These are phyloP conservation scores for Phrynocephalus vlangalii DNA, from an alignment of 2,797 vertebrate species.

Conservation along the genomic window DNA sequence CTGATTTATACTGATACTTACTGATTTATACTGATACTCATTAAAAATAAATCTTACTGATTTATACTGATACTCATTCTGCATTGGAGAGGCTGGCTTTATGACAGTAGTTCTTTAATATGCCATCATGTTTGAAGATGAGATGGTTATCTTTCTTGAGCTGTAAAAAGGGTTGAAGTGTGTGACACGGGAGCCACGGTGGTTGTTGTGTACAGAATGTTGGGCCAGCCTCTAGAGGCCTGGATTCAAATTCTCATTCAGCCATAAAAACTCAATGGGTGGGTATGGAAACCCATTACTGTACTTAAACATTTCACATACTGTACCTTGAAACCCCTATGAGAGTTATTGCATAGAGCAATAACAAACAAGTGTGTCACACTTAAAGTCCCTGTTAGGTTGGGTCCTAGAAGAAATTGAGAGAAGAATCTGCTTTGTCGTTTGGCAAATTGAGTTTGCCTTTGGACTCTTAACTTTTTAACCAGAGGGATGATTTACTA, in stretches of 20 bases:
- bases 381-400: background rate
- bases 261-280: too few species aligned
- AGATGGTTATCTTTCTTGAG: conserved; percentile 19
- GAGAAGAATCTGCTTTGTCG: background rate
- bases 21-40: too few species aligned
- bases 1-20: too few species aligned
- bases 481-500: background rate
- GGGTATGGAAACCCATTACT: too few species aligned
- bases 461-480: background rate
- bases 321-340: too few species aligned
- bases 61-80: background rate
- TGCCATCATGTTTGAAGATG: background rate
- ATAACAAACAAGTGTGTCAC: too few species aligned
- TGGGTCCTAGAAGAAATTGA: background rate
- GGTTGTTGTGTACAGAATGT: too few species aligned
- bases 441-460: background rate
- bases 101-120: conserved; percentile 36
- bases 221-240: too few species aligned
- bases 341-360: too few species aligned
- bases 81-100: conserved; percentile 19
- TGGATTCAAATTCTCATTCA: too few species aligned
- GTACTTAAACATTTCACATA: too few species aligned
- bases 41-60: conserved; percentile 15
- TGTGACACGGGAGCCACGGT: background rate
- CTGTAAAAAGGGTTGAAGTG: conserved; percentile 1